Evolutionary conservation across 1,140 invertebrate genomes (phyloP), one percentile per base, ranked within the genome.

Genomic region (Leptopilina clavipes): DNA sequence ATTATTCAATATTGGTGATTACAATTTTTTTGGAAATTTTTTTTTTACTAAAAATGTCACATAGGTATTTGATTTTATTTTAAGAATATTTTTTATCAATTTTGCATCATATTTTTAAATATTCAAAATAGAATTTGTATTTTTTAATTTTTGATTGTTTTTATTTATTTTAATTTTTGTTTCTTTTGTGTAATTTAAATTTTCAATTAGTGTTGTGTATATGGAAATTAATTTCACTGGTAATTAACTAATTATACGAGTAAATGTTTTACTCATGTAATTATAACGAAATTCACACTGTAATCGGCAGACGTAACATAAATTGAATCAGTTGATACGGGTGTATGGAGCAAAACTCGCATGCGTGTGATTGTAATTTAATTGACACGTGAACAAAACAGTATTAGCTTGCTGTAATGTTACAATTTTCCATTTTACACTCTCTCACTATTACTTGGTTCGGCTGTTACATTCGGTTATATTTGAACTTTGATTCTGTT

Each of bases 261-360:
- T 1, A 65, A 65, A 31, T 65, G 14, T 52, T 3, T 22, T 6
- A 2, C 10, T 0, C 14, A 22, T 65, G 56, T 37, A 65, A 52
- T 52, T 52, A 52, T 52, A 52, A 52, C n/a, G 17, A 8, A 2
- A 52, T 52, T n/a, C 14, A 52, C 48, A 52, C 48, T 52, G 48
- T 52, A 52, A 52, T 52, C 48, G 48, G 48, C 48, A 52, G 48
- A n/a, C 48, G 48, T 52, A 52, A 52, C 48, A 52, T 52, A 52
- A 52, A 52, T 52, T 52, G 48, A 17, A 52, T 52, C 48, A 52
- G 17, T 12, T 52, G 48, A 52, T 52, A 52, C n/a, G 14, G 48
- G 48, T 17, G 48, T n/a, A 52, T 40, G 7, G 48, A 17, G 48
- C n/a, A 52, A 31, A 52, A 52, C 48, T n/a, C 48, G 48, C 17